phyloP scores from a whole-genome alignment of 2,113 vertebrate species.

The Ammodytes marinus region DNA sequence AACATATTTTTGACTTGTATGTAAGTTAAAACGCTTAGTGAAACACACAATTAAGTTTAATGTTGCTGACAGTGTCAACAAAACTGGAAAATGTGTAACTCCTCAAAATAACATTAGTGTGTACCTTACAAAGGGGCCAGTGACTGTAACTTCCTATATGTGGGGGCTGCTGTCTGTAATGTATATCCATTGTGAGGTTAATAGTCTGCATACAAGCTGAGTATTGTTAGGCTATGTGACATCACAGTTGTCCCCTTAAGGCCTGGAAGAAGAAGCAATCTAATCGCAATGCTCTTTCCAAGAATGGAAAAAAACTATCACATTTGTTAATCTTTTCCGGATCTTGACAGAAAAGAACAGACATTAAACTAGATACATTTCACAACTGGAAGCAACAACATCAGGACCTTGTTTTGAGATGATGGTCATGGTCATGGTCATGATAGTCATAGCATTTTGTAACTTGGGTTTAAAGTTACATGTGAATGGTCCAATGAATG shows the following conservation, averaged over 20 bases:
- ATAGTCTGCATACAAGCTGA: not conserved
- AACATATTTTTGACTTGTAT: not conserved
- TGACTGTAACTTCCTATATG: not conserved
- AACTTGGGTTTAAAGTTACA: not conserved
- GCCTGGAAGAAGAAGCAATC: not conserved
- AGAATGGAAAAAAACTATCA: not conserved
- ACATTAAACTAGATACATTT: not conserved
- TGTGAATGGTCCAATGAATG: not conserved
- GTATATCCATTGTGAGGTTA: not conserved
- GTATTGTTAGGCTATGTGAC: not conserved
- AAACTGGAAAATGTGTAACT: not conserved
- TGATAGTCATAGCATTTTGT: not conserved
- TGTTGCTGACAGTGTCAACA: too few species aligned
- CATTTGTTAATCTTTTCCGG: not conserved
- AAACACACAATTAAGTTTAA: not conserved
- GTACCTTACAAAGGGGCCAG: not conserved
- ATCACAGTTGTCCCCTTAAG: too few species aligned
- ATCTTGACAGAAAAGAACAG: not conserved
- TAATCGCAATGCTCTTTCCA: not conserved
- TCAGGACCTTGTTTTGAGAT: not conserved
- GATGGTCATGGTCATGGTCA: conserved; percentile 1
- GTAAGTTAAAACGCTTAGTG: not conserved
- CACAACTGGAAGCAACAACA: conserved; percentile 2
- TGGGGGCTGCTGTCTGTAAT: not conserved
- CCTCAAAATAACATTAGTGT: not conserved